Evolutionary conservation across 2,797 vertebrate species (phyloP).

Genomic region (Lagodon rhomboides): DNA sequence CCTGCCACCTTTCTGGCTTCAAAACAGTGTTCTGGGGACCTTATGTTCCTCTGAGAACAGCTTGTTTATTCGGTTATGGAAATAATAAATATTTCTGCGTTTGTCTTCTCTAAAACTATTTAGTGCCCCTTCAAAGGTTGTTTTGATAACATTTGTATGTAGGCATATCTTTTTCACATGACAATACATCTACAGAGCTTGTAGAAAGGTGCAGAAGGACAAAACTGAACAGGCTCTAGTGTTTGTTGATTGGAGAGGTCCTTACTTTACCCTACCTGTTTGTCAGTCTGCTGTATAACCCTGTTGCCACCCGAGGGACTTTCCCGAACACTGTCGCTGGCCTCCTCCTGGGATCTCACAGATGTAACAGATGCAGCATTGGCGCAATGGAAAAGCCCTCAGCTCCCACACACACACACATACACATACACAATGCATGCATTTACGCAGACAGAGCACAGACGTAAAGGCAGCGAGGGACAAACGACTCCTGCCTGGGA

Average conservation of each 20-base stretch:
- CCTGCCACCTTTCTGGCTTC: no score
- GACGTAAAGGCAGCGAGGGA: slow-evolving; percentile 70
- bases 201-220: no score
- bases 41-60: no score
- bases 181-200: no score
- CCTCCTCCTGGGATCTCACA: slow-evolving; percentile 62
- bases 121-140: no score
- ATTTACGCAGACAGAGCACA: slow-evolving; percentile 49
- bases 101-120: no score
- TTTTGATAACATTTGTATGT: no score
- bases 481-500: slow-evolving; percentile 67
- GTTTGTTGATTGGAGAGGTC: slow-evolving; percentile 32
- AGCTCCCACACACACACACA: slow-evolving; percentile 19
- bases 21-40: no score
- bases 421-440: slow-evolving; percentile 33
- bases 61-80: no score
- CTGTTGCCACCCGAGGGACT: slow-evolving; percentile 59
- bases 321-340: slow-evolving; percentile 39
- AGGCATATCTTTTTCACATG: no score
- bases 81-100: no score
- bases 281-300: slow-evolving; percentile 49
- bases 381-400: slow-evolving; percentile 40
- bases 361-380: slow-evolving; percentile 53
- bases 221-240: no score
- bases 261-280: slow-evolving; percentile 53